A percentile compares a stretch with the other conserved stretches of the same genome.
phyloP scores from a whole-genome alignment of 2,113 vertebrate species.

The Ameiurus melas region DNA sequence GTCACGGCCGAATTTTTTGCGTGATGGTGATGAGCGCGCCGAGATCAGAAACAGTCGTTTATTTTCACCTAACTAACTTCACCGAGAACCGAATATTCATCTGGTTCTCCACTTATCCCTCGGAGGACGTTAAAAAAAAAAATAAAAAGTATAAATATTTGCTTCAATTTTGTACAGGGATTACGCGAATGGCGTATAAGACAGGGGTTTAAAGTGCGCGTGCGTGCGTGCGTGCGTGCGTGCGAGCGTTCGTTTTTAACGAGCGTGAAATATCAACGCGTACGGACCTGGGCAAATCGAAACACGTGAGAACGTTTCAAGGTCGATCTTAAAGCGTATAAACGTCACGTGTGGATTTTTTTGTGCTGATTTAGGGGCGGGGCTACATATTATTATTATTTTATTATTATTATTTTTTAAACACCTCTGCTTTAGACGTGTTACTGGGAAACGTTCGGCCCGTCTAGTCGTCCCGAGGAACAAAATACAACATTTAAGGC shows the following conservation, averaged over 20 bases:
- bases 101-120: neutral
- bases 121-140: too few species aligned
- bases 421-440: too few species aligned
- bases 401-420: too few species aligned
- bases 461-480: too few species aligned
- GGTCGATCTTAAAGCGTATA: neutral
- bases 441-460: too few species aligned
- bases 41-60: slow-evolving; percentile 4
- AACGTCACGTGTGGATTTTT: neutral
- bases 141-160: too few species aligned
- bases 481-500: too few species aligned
- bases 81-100: slow-evolving; percentile 11
- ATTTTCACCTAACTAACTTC: slow-evolving; percentile 18
- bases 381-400: too few species aligned
- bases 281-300: neutral
- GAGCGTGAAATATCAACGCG: neutral
- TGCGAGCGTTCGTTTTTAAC: neutral
- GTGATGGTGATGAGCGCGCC: slow-evolving; percentile 26
- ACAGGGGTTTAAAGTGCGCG: neutral
- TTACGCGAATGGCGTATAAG: neutral
- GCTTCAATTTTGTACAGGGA: neutral
- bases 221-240: neutral
- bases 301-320: neutral
- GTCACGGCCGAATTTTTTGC: slow-evolving; percentile 36
- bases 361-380: neutral